Conservation (phyloP, 2,888 invertebrate species). For the Zygothrica quintamaculata region DNA sequence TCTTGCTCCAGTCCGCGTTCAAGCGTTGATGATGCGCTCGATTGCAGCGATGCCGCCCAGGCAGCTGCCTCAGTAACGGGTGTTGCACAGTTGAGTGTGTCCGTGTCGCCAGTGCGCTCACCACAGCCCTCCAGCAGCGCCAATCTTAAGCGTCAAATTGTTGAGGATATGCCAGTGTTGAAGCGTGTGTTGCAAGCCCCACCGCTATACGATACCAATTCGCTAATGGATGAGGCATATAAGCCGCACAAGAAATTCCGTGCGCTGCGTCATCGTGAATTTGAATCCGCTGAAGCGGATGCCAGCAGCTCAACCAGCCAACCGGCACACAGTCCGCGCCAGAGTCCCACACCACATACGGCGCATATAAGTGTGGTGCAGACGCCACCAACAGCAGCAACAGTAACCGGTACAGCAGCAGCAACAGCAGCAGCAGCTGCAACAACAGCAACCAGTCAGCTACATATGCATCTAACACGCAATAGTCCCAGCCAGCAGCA, state of each 20-base stretch:
- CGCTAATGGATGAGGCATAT: constrained; percentile 97
- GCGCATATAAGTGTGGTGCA: constrained; percentile 58
- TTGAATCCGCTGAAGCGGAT: constrained; percentile 90
- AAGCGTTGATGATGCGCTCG: constrained; percentile 91
- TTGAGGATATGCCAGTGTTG: constrained; percentile 96
- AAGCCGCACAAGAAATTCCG: constrained; percentile 98
- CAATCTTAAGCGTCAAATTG: constrained; percentile 86
- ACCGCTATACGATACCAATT: constrained; percentile 94
- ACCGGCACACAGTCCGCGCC: constrained; percentile 68
- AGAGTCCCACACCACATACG: constrained; percentile 70
- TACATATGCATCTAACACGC: constrained; percentile 86
- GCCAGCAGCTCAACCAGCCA: constrained; percentile 85
- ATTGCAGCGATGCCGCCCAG: constrained; percentile 83
- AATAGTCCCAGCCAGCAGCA: constrained; percentile 83
- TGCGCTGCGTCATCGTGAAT: constrained; percentile 91
- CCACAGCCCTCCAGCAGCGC: constrained; percentile 82
- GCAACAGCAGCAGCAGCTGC: constrained; percentile 81
- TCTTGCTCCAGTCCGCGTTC: constrained; percentile 95
- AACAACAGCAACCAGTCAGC: constrained; percentile 81
- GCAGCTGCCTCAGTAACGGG: constrained; percentile 49
- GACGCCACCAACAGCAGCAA: constrained; percentile 76
- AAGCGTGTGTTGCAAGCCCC: constrained; percentile 97
- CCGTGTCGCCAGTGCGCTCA: constrained; percentile 81
- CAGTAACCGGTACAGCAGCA: too few relatives aligned
- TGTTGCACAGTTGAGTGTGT: constrained; percentile 70